These are phyloP conservation scores for Brachyalestes nurse DNA, from an alignment of 2,797 vertebrate species.

Conservation along the genomic window DNA sequence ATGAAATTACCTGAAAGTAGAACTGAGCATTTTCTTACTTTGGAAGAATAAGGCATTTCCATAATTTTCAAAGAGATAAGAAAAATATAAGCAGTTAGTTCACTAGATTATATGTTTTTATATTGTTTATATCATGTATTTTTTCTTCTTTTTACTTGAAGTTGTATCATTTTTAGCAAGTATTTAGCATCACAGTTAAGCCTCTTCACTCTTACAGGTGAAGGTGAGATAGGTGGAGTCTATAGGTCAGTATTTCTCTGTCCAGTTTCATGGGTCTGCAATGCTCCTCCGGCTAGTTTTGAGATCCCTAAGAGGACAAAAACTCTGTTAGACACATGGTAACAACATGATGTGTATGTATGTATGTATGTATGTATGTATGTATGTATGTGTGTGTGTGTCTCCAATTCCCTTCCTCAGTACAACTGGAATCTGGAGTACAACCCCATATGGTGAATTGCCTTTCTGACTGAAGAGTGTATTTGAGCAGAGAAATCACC, in stretches of 20 bases:
- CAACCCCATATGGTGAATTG: not conserved
- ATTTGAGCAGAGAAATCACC: not conserved
- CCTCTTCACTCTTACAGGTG: conserved; percentile 69
- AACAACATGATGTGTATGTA: too few relatives aligned
- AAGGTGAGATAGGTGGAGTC: conserved; percentile 56
- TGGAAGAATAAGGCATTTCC: conserved; percentile 91
- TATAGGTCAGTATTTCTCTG: conserved; percentile 55
- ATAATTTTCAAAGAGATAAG: conserved; percentile 72
- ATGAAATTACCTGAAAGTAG: conserved; percentile 75
- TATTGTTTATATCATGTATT: conserved; percentile 65
- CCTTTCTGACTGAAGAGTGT: not conserved
- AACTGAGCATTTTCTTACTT: conserved; percentile 73
- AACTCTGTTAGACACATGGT: not conserved
- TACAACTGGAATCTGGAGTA: too few relatives aligned
- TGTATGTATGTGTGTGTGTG: too few relatives aligned
- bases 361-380: too few relatives aligned
- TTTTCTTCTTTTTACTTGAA: conserved; percentile 43
- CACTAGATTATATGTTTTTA: conserved; percentile 78
- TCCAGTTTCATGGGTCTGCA: conserved; percentile 62
- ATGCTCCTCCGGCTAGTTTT: conserved; percentile 70
- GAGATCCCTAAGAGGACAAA: conserved; percentile 74
- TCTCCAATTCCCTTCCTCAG: not conserved
- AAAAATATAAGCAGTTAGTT: conserved; percentile 83
- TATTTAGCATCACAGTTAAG: conserved; percentile 78
- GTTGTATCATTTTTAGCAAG: conserved; percentile 70